Evolutionary conservation across 2,113 vertebrate genomes (phyloP), one percentile per base, ranked within the genome.

Genomic region (Siniperca knerii): DNA sequence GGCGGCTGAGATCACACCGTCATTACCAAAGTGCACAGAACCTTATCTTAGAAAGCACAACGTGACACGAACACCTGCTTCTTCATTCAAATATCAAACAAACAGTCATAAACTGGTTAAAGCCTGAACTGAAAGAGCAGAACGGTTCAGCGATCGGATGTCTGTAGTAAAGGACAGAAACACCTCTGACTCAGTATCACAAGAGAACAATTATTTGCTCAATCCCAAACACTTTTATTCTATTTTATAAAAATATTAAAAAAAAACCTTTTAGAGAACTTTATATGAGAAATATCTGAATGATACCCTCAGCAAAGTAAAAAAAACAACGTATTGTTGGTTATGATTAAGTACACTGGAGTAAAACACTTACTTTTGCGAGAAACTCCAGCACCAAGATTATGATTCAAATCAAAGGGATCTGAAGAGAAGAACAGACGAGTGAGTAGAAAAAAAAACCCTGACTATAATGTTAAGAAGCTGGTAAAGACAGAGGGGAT

Each of bases 381-480:
- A 71, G 98, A 99, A 82, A 99, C 98, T 96, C 98, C 98, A 91
- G 98, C 98, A 92, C 98, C 98, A 0, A 99, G 97, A 87, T 99
- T 99, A 92, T 99, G 98, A 96, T 98, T 99, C 95, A 99, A 96
- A 94, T 99, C 98, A 94, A 99, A 99, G 44, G 98, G 98, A 95
- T 99, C 98, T 99, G 92, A 72, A 85, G 78, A 91, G 85, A 91
- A 55, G 73, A 75, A 48, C 1, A 75, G n/a, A 65, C 0, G 48
- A 57, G 75, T 64, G 40, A 80, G 57, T 29, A 40, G 8, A 58
- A 35, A 13, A 18, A 46, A 2, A 40, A 7, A 58, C 1, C 1
- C 2, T 1, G 25, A 23, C 1, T 1, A 4, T 4, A 12, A n/a
- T 4, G 0, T 2, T 8, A 16, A 33, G 16, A 8, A 44, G 40